Evolutionary conservation across 2,888 invertebrate genomes (phyloP).

Genomic region (Eremobia ochroleuca): DNA sequence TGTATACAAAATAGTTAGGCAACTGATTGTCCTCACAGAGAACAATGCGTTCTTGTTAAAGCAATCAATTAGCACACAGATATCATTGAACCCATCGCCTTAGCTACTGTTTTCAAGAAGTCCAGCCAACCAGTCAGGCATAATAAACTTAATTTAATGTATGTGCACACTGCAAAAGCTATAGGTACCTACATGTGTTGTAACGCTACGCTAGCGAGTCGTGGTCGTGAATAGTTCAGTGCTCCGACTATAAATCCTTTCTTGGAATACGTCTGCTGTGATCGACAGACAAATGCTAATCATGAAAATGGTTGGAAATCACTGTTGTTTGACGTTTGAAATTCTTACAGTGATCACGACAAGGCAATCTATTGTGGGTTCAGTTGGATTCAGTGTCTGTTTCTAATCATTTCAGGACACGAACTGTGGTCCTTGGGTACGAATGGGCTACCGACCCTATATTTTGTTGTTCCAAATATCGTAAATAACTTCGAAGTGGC

Average conservation of each 20-base stretch:
- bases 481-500: not conserved
- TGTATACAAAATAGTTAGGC: not conserved
- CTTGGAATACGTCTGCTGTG: slow-evolving; percentile 58
- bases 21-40: not conserved
- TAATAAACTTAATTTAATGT: slow-evolving; percentile 52
- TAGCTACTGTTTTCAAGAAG: slow-evolving; percentile 37
- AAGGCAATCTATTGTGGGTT: slow-evolving; percentile 44
- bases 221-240: slow-evolving; percentile 67
- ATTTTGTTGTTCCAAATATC: not conserved
- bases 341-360: slow-evolving; percentile 63
- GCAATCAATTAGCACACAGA: slow-evolving; percentile 20
- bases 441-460: not conserved
- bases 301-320: slow-evolving; percentile 63
- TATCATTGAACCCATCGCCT: slow-evolving; percentile 43
- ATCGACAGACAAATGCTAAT: slow-evolving; percentile 65
- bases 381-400: slow-evolving; percentile 29
- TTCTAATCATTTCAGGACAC: slow-evolving; percentile 45
- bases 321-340: slow-evolving; percentile 61
- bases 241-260: slow-evolving; percentile 62
- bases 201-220: slow-evolving; percentile 45
- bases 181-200: slow-evolving; percentile 22
- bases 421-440: slow-evolving; percentile 3
- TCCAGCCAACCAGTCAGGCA: slow-evolving; percentile 52
- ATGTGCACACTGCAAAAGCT: slow-evolving; percentile 15
- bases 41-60: slow-evolving; percentile 19